Evolutionary conservation across 2,797 vertebrate genomes (phyloP), one percentile per base, ranked within the genome.

Genomic region (Megaceryle alcyon): DNA sequence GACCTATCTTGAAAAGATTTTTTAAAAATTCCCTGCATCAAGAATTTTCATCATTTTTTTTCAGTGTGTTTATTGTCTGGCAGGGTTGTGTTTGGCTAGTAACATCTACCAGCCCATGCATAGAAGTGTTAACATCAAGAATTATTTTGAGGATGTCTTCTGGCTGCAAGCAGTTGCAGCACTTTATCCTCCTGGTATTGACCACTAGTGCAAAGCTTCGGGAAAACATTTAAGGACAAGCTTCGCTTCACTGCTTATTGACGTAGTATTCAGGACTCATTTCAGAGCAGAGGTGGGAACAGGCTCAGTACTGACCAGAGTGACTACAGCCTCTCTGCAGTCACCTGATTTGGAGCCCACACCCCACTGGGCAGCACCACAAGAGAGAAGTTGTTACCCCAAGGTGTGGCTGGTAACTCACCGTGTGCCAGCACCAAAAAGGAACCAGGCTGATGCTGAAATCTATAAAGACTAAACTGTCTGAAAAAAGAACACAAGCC

Each of bases 51-150:
- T 29, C 12, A 7, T 1, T 35, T 43, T 65, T 65, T 61, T 76
- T 63, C 41, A 65, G 16, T 0, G 1, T 0, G 0, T 33, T 29
- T 49, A 79, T 86, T 91, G 89, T 92, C 82, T 92, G 81, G 57
- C 79, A 85, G 66, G 2, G 21, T 26, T 61, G 72, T 33, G 61
- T 86, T 72, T 73, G 78, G 57, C 71, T 81, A 82, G 84, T 76
- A 91, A 96, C 90, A 86, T 76, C 82, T 82, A 72, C 69, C 61
- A 63, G 77, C 84, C 84, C 79, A 49, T 1, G 31, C 78, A 87
- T 11, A 23, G 31, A 84, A 79, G 75, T 33, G 71, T 29, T 60
- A 86, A 51, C 63, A 79, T n/a, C 59, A 72, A 85, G 49, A 79
- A 87, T 72, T 91, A 76, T 69, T 87, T 49, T 72, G 48, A 68